Evolutionary conservation across 2,888 invertebrate genomes (phyloP), one percentile per base, ranked within the genome.

Genomic region (Agapetus fuscipes): DNA sequence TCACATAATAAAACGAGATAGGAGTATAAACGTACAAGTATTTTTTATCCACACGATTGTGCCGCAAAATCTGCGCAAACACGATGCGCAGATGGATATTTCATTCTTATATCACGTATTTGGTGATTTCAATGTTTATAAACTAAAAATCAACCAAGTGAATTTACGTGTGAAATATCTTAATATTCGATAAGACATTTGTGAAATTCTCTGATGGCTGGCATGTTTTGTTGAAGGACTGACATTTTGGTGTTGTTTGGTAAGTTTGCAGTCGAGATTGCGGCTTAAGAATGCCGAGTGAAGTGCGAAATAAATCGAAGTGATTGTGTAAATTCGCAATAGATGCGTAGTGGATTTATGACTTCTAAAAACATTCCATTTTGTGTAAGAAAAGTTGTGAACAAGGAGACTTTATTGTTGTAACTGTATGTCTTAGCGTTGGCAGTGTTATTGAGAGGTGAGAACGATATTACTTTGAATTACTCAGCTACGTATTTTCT

Each of bases 221-320:
- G n/a, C n/a, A n/a, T n/a, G n/a, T n/a, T n/a, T n/a, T n/a, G n/a
- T n/a, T n/a, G n/a, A n/a, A n/a, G n/a, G n/a, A n/a, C n/a, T n/a
- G n/a, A n/a, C n/a, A n/a, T n/a, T n/a, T n/a, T n/a, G n/a, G n/a
- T n/a, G n/a, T n/a, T n/a, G n/a, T n/a, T n/a, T n/a, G n/a, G n/a
- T n/a, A n/a, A n/a, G n/a, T n/a, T n/a, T n/a, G n/a, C n/a, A n/a
- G n/a, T n/a, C n/a, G n/a, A n/a, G n/a, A n/a, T n/a, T n/a, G n/a
- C n/a, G n/a, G n/a, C n/a, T n/a, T n/a, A n/a, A n/a, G n/a, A n/a
- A n/a, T n/a, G n/a, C n/a, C n/a, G n/a, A n/a, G n/a, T n/a, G 34
- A 25, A 13, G 26, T 17, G 37, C 40, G 30, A 46, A 46, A 46
- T 43, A 46, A 41, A 46, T 46, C 46, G 46, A 46, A 46, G 41